phyloP scores from a whole-genome alignment of 2,888 invertebrate genomes.

The Microctonus brassicae region DNA sequence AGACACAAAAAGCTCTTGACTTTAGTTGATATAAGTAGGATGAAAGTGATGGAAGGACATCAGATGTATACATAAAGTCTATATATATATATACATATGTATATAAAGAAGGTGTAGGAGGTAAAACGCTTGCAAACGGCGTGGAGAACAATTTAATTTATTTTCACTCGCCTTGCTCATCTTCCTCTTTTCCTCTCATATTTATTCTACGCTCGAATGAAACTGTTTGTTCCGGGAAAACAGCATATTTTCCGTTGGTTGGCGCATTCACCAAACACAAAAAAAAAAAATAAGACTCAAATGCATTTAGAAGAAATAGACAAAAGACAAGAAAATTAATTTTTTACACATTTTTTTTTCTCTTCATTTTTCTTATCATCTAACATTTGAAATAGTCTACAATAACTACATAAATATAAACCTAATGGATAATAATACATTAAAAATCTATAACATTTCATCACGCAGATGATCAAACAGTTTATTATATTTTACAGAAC shows the following conservation, averaged over 20 bases:
- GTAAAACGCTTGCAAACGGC: slow-evolving; percentile 14
- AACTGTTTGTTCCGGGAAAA: slow-evolving; percentile 26
- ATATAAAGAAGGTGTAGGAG: slow-evolving; percentile 6
- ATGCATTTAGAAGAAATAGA: neutral
- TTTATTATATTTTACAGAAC: no score
- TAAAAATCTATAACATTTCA: no score
- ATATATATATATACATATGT: neutral
- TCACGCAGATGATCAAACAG: no score
- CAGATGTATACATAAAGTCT: neutral
- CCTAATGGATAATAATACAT: no score
- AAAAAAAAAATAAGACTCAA: slow-evolving; percentile 12
- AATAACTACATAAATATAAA: no score
- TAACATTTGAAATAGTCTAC: no score
- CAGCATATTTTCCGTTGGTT: slow-evolving; percentile 15
- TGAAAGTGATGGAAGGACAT: neutral
- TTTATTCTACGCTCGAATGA: slow-evolving; percentile 15
- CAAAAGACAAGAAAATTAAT: neutral
- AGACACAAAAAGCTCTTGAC: neutral
- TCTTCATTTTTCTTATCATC: no score
- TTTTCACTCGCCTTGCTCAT: slow-evolving; percentile 7
- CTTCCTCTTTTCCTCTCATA: neutral
- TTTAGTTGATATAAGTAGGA: neutral
- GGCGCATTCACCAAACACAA: neutral
- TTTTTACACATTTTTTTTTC: neutral
- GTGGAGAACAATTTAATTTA: slow-evolving; percentile 26